A percentile compares a stretch with the other conserved stretches of the same genome.
phyloP scores from a whole-genome alignment of 2,113 vertebrate species.

The Panthera leo region DNA sequence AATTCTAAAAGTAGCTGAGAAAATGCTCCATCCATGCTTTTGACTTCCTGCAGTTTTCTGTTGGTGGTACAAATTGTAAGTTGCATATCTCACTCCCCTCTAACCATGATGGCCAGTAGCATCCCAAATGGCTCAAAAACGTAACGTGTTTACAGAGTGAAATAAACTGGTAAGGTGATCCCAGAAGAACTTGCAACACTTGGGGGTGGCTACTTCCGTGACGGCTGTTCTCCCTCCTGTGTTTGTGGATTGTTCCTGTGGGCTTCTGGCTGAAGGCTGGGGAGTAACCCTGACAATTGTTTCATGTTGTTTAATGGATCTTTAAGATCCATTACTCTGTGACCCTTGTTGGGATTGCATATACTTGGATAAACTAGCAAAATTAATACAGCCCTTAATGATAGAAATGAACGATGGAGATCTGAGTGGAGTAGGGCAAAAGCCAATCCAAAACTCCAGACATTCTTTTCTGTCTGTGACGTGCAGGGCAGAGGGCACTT shows the following conservation, averaged over 20 bases:
- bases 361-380: background rate
- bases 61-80: background rate
- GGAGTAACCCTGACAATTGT: background rate
- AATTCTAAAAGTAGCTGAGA: background rate
- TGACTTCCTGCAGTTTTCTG: background rate
- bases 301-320: background rate
- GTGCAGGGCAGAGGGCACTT: background rate
- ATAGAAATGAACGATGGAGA: background rate
- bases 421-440: background rate
- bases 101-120: background rate
- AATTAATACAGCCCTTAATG: background rate
- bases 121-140: background rate
- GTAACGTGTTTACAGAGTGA: background rate
- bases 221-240: rapidly evolving
- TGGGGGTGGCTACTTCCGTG: background rate
- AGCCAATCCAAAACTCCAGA: background rate
- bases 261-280: background rate
- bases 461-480: background rate
- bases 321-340: background rate
- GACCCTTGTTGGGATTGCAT: background rate
- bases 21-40: background rate
- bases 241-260: background rate
- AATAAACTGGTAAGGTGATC: background rate
- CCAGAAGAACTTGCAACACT: background rate
- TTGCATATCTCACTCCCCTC: background rate